Evolutionary conservation across 2,888 invertebrate genomes (phyloP).

Genomic region (Cephus pulcher): DNA sequence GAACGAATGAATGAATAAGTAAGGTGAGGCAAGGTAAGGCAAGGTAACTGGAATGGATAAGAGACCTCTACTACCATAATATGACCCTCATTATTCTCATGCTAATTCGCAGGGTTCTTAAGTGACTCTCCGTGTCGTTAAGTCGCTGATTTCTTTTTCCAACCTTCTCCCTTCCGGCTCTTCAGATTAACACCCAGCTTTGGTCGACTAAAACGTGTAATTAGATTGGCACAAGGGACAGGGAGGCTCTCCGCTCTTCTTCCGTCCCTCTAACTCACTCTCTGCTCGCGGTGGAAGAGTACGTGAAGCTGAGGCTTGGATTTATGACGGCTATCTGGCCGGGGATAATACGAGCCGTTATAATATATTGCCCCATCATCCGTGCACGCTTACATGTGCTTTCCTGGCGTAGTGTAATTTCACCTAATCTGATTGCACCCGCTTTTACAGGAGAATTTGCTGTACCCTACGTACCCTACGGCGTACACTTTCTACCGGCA

Average conservation of each 20-base stretch:
- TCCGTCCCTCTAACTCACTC: background rate
- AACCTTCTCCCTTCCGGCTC: background rate
- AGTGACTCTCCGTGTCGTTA: background rate
- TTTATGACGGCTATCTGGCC: conserved; percentile 17
- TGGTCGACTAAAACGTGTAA: background rate
- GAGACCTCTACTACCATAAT: background rate
- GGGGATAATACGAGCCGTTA: conserved; percentile 16
- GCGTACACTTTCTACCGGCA: background rate
- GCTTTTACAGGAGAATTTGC: background rate
- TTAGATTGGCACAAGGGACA: background rate
- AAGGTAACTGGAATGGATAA: background rate
- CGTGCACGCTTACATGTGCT: conserved; percentile 5
- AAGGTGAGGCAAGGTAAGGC: background rate
- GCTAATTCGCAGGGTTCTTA: background rate
- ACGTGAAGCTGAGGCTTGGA: conserved; percentile 9
- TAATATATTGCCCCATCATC: conserved; percentile 13
- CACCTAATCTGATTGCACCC: background rate
- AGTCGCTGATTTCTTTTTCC: background rate
- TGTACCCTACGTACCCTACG: background rate
- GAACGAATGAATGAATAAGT: background rate
- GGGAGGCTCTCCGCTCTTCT: background rate
- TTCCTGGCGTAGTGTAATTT: conserved; percentile 13
- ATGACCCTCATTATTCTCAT: background rate
- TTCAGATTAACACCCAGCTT: background rate
- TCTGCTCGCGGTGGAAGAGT: background rate